Evolutionary conservation across 2,113 vertebrate genomes (phyloP).

Genomic region (Sceloporus undulatus): DNA sequence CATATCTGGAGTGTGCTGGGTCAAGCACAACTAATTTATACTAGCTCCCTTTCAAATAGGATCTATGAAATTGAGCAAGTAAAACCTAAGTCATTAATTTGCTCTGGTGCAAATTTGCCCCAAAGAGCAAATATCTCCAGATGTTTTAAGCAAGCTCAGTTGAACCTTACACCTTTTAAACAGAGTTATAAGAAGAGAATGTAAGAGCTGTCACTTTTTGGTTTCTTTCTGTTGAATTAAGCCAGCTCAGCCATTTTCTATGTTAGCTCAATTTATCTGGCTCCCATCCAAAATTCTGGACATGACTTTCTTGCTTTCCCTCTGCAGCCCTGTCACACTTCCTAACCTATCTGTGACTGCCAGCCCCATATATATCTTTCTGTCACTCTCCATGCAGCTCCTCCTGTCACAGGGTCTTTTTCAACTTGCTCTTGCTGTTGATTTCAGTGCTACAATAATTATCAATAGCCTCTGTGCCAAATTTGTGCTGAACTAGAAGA

Average conservation of each 20-base stretch:
- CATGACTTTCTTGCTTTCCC: neutral
- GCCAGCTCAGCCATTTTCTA: neutral
- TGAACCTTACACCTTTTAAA: constrained; percentile 8
- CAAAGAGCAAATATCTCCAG: neutral
- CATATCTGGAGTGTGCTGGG: neutral
- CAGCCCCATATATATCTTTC: neutral
- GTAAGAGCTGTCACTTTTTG: neutral
- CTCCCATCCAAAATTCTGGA: constrained; percentile 19
- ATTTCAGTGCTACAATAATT: constrained; percentile 22
- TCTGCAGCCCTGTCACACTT: neutral
- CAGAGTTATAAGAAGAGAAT: neutral
- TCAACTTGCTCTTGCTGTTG: constrained; percentile 14
- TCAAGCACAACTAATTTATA: neutral
- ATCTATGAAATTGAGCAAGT: neutral
- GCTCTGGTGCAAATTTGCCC: neutral
- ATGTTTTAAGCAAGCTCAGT: constrained; percentile 15
- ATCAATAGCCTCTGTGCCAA: constrained; percentile 50
- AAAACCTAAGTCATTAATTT: neutral
- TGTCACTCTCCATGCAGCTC: neutral
- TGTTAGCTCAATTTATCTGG: neutral
- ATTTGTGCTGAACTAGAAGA: constrained; percentile 55
- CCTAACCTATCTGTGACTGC: constrained; percentile 2
- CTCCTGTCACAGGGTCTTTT: neutral
- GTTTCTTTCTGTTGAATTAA: constrained; percentile 8
- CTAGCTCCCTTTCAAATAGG: neutral